Evolutionary conservation across 35 echinoderm and acorn worm species (phyloP).

Genomic region (Eucidaris tribuloides): DNA sequence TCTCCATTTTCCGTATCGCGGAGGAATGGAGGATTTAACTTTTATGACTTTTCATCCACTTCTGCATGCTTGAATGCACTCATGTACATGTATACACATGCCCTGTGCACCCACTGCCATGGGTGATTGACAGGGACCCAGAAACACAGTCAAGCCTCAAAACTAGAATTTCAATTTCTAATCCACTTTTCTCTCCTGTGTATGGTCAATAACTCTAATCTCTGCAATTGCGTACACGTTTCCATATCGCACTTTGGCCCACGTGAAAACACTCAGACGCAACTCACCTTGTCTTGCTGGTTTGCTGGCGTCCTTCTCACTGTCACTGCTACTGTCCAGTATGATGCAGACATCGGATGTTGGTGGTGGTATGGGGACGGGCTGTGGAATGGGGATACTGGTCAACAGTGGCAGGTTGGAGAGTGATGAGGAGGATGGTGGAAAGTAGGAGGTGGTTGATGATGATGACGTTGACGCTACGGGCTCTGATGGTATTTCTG

Average conservation of each 20-base stretch:
- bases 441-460: background rate
- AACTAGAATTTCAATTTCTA: background rate
- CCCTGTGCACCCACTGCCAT: no score
- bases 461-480: background rate
- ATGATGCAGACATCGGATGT: slow-evolving; percentile 62
- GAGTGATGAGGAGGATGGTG: background rate
- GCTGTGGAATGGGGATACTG: background rate
- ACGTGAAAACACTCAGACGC: background rate
- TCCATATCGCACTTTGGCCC: no score
- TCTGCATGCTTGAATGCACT: background rate
- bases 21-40: no score
- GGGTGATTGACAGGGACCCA: no score
- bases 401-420: background rate
- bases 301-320: slow-evolving; percentile 55
- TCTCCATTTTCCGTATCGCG: no score
- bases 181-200: background rate
- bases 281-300: background rate
- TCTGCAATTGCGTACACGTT: no score
- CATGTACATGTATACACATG: background rate
- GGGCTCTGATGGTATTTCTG: background rate
- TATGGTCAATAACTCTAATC: no score
- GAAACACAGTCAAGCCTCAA: background rate
- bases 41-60: no score
- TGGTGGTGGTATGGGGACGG: background rate
- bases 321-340: slow-evolving; percentile 70